A percentile compares a stretch with the other conserved stretches of the same genome.
Conservation (phyloP, 2,888 invertebrate genomes). For the Hyppa rectilinea region DNA sequence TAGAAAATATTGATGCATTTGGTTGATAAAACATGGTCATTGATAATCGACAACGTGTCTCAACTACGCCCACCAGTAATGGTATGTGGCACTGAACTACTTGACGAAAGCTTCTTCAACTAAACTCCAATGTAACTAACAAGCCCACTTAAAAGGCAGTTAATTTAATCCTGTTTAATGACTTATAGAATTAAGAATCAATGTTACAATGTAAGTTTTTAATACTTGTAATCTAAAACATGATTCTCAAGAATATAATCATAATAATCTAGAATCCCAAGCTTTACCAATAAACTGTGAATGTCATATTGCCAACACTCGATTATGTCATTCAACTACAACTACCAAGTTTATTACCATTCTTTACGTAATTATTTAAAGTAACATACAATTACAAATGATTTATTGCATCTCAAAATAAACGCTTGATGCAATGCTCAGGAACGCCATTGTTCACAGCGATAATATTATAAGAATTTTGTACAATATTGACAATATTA, state of each 20-base stretch:
- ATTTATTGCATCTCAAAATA: constrained; percentile 59
- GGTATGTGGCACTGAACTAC: constrained; percentile 56
- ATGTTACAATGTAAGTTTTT: not conserved
- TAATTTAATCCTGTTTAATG: constrained; percentile 6
- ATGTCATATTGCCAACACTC: constrained; percentile 42
- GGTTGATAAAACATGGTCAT: constrained; percentile 53
- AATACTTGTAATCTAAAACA: constrained; percentile 3
- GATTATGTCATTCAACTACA: constrained; percentile 63
- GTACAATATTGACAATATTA: constrained; percentile 42
- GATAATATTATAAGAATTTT: constrained; percentile 32
- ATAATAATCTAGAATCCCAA: constrained; percentile 42
- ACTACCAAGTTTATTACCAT: constrained; percentile 51
- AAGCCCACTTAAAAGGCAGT: not conserved
- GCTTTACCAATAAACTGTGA: constrained; percentile 45
- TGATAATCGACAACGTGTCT: constrained; percentile 49
- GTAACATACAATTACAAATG: constrained; percentile 50
- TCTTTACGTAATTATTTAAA: constrained; percentile 59
- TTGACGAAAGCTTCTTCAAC: constrained; percentile 54
- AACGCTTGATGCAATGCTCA: constrained; percentile 46
- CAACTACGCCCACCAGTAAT: constrained; percentile 49
- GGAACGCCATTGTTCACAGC: constrained; percentile 39
- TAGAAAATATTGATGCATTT: constrained; percentile 57
- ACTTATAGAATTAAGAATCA: not conserved
- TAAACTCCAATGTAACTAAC: constrained; percentile 4
- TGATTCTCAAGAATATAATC: constrained; percentile 7